Percentiles rank a stretch among this genome's conserved stretches.
phyloP scores from a whole-genome alignment of 2,113 vertebrate genomes.

The Callipepla squamata region DNA sequence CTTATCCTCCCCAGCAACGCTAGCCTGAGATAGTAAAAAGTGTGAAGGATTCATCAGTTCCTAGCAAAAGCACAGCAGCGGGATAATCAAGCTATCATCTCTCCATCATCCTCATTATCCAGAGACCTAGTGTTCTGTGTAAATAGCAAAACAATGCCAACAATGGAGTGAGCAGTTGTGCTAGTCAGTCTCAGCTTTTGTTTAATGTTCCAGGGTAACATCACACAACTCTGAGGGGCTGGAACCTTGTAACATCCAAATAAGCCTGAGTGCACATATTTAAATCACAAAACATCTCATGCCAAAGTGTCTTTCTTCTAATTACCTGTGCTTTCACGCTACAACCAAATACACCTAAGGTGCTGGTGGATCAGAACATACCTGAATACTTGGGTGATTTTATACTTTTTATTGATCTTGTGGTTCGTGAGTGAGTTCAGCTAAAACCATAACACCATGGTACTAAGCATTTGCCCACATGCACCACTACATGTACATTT shows the following conservation, averaged over 20 bases:
- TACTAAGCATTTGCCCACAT: not conserved
- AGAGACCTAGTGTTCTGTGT: conserved; percentile 16
- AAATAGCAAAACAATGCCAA: not conserved
- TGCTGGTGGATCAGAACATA: not conserved
- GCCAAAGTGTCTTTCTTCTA: not conserved
- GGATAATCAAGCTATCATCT: conserved; percentile 74
- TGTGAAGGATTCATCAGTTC: conserved; percentile 48
- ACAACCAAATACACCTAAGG: not conserved
- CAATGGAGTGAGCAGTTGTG: not conserved
- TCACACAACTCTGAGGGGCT: not conserved
- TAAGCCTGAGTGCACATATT: not conserved
- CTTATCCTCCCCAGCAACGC: conserved; percentile 72
- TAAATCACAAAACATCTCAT: not conserved
- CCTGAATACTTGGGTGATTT: not conserved
- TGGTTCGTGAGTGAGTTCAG: not conserved
- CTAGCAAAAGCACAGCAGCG: conserved; percentile 1
- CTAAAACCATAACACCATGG: not conserved
- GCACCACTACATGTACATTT: rapidly evolving
- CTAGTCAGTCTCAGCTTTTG: not conserved
- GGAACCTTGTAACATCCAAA: not conserved
- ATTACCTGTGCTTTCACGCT: not conserved
- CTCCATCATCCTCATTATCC: conserved; percentile 65
- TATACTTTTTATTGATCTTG: not conserved
- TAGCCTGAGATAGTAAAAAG: conserved; percentile 69
- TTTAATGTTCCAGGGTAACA: not conserved